phyloP scores from a whole-genome alignment of 2,113 vertebrate genomes.

The Mirza zaza region DNA sequence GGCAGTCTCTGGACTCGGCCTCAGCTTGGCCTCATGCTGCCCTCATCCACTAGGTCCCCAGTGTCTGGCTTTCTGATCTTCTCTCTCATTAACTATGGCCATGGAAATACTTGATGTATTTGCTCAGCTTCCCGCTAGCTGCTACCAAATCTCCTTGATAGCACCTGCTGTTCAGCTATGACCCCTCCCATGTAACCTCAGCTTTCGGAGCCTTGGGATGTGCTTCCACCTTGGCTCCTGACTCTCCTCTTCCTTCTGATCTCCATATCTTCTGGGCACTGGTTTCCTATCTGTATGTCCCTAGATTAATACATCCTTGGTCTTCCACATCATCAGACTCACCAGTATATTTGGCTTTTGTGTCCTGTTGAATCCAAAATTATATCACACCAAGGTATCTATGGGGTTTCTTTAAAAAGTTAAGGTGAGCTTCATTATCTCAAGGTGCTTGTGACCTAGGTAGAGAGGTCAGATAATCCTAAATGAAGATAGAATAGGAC shows the following conservation, averaged over 20 bases:
- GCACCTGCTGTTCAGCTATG: not conserved
- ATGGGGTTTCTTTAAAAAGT: not conserved
- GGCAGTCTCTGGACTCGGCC: not conserved
- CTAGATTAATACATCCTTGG: not conserved
- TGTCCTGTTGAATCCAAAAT: not conserved
- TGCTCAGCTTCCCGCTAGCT: not conserved
- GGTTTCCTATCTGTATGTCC: not conserved
- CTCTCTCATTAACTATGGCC: not conserved
- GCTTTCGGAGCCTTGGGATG: not conserved
- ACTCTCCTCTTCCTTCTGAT: not conserved
- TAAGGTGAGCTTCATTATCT: not conserved
- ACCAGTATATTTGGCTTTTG: not conserved
- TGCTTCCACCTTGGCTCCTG: not conserved
- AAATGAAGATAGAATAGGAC: not conserved
- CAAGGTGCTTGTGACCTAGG: not conserved
- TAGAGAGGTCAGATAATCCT: not conserved
- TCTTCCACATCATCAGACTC: not conserved
- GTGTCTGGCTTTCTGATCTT: not conserved
- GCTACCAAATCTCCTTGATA: not conserved
- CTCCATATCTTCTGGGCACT: not conserved
- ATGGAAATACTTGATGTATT: not conserved
- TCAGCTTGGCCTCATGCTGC: not conserved
- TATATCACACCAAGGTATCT: not conserved
- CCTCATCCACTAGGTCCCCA: not conserved
- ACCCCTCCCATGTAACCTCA: accelerated